phyloP scores from a whole-genome alignment of 2,888 invertebrate species.

The Empis stercorea region DNA sequence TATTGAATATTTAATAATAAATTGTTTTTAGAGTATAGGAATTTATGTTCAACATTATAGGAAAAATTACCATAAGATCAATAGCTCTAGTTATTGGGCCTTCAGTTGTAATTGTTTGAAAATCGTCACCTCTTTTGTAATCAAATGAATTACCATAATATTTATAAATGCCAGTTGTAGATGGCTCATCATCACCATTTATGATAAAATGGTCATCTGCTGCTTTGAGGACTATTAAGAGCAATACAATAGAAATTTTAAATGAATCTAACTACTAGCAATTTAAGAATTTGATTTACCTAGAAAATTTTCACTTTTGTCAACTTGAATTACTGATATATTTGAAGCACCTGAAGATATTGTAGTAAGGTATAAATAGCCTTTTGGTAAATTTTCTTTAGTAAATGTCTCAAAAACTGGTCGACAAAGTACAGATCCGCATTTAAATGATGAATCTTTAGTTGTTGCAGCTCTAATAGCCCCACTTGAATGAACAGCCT shows the following conservation, averaged over 20 bases:
- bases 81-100: conserved; percentile 24
- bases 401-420: conserved; percentile 72
- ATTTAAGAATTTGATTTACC: conserved; percentile 43
- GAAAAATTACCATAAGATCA: conserved; percentile 23
- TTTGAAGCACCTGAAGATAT: conserved; percentile 77
- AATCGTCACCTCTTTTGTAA: conserved; percentile 55
- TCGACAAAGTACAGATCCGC: conserved; percentile 45
- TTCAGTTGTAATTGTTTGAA: conserved; percentile 18
- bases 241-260: too few relatives aligned
- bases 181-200: conserved; percentile 67
- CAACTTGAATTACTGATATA: conserved; percentile 67
- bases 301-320: conserved; percentile 65
- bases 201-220: conserved; percentile 64
- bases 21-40: neutral
- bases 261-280: neutral
- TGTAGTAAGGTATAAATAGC: conserved; percentile 69
- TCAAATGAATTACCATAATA: conserved; percentile 66
- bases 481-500: conserved; percentile 29
- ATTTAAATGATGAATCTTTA: conserved; percentile 29
- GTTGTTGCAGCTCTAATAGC: conserved; percentile 28
- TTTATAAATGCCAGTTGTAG: conserved; percentile 55
- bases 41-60: too few relatives aligned
- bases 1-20: conserved; percentile 26
- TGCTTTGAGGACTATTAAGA: conserved; percentile 53
- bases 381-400: conserved; percentile 58